These are phyloP conservation scores for Rhimphoctona megacephalus DNA, from an alignment of 2,888 invertebrate genomes.

Conservation along the genomic window DNA sequence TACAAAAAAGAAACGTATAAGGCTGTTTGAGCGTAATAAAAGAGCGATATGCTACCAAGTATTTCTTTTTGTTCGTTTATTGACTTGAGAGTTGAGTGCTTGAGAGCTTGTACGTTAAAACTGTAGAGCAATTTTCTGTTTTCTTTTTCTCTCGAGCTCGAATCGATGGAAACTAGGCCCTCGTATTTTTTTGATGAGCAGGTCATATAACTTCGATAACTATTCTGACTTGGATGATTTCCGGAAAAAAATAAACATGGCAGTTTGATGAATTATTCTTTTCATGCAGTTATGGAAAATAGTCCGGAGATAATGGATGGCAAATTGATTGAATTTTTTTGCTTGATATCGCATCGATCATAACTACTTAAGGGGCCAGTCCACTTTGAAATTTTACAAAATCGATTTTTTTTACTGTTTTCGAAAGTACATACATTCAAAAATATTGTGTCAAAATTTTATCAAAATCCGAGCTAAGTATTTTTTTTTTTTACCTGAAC, in stretches of 20 bases:
- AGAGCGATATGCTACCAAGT: background rate
- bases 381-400: too few relatives aligned
- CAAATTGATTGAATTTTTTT: background rate
- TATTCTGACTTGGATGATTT: background rate
- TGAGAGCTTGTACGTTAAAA: background rate
- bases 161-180: constrained; percentile 14
- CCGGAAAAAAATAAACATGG: background rate
- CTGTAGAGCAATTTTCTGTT: background rate
- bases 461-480: too few relatives aligned
- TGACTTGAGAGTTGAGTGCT: background rate
- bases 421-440: too few relatives aligned
- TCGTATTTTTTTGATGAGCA: background rate
- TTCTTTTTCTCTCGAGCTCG: background rate
- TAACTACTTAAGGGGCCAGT: background rate
- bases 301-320: background rate
- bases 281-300: background rate
- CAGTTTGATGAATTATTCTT: background rate
- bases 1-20: background rate
- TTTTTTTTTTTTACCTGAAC: too few relatives aligned
- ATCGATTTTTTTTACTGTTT: too few relatives aligned
- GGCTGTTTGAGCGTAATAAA: background rate
- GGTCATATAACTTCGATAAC: background rate
- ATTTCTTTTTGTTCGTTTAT: constrained; percentile 18
- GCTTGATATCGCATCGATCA: background rate
- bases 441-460: too few relatives aligned